Evolutionary conservation across 2,888 invertebrate genomes (phyloP).

Genomic region (Pterostichus niger): DNA sequence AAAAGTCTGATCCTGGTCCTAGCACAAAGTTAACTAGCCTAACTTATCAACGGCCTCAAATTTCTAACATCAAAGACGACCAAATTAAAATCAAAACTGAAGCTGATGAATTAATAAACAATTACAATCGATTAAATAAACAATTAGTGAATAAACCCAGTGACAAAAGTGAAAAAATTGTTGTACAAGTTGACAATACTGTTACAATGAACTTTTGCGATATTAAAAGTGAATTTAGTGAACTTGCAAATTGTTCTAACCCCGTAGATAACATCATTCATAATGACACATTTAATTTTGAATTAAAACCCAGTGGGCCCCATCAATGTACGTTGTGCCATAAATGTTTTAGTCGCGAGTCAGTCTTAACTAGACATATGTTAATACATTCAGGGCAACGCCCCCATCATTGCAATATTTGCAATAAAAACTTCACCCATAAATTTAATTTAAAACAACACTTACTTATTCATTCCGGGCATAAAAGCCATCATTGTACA

Average conservation of each 20-base stretch:
- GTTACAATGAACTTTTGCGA: constrained; percentile 1
- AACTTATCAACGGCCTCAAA: too few relatives aligned
- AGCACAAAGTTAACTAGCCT: not conserved
- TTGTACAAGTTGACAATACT: constrained; percentile 5
- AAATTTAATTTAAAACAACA: constrained; percentile 54
- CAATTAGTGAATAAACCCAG: not conserved
- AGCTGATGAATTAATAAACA: too few relatives aligned
- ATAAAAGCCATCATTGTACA: constrained; percentile 45
- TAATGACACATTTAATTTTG: constrained; percentile 11
- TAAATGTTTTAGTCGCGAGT: constrained; percentile 39
- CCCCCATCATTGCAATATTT: constrained; percentile 27
- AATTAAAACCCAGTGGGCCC: constrained; percentile 4
- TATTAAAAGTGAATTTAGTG: constrained; percentile 46
- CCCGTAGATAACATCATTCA: constrained; percentile 17
- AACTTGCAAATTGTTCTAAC: not conserved
- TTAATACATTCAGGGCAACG: constrained; percentile 40
- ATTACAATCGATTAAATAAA: not conserved
- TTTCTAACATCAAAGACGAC: too few relatives aligned
- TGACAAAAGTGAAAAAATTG: constrained; percentile 49
- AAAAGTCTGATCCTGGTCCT: not conserved
- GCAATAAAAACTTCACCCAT: constrained; percentile 39
- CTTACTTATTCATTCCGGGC: constrained; percentile 26
- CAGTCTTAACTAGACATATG: constrained; percentile 47
- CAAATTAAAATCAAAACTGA: too few relatives aligned
- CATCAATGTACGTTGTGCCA: constrained; percentile 39